Evolutionary conservation across 2,888 invertebrate species (phyloP).

Genomic region (Cryptophagus acutangulus): DNA sequence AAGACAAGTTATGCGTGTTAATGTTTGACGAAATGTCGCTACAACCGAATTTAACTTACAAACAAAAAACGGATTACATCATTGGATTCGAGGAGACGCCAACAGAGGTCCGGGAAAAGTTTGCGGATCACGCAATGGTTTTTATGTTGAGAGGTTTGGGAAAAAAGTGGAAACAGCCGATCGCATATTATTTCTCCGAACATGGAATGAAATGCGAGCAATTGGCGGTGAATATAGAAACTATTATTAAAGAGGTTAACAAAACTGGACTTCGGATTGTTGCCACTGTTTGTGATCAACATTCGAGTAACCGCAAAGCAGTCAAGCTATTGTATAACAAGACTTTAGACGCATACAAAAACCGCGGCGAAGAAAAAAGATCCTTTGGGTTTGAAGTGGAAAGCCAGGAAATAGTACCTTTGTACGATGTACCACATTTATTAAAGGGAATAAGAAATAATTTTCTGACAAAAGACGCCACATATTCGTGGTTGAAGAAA

Average conservation of each 20-base stretch:
- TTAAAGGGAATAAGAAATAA: slow-evolving; percentile 2
- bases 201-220: neutral
- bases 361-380: neutral
- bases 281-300: slow-evolving; percentile 3
- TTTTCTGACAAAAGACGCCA: neutral
- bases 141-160: slow-evolving; percentile 3
- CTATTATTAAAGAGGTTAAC: neutral
- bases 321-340: neutral
- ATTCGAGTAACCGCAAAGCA: neutral
- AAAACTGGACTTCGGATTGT: neutral
- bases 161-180: slow-evolving; percentile 3
- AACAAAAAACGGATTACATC: neutral
- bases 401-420: neutral
- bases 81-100: no score
- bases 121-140: slow-evolving; percentile 3
- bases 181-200: slow-evolving; percentile 2
- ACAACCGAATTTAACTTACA: neutral
- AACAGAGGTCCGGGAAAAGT: no score
- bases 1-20: neutral
- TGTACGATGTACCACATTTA: slow-evolving; percentile 3
- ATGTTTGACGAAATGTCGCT: slow-evolving; percentile 5
- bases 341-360: neutral
- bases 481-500: neutral
- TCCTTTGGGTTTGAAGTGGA: slow-evolving; percentile 5
- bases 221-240: neutral